These are phyloP conservation scores for Galleria mellonella DNA, from an alignment of 1,140 invertebrate genomes.

Conservation along the genomic window DNA sequence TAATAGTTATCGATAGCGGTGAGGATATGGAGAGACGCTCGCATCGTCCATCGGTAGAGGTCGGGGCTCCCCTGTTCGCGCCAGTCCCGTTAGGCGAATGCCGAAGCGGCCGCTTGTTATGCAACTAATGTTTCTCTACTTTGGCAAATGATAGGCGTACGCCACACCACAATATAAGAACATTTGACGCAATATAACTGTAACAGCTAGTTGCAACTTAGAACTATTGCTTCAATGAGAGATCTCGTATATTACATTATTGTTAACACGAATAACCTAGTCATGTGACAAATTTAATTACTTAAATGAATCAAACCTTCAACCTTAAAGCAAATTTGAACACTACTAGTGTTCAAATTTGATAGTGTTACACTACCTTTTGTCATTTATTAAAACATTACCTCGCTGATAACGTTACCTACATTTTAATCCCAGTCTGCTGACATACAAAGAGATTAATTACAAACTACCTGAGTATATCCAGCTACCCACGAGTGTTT, in stretches of 20 bases:
- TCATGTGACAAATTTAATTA: too few species aligned
- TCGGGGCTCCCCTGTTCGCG: conserved; percentile 16
- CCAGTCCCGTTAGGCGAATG: conserved; percentile 57
- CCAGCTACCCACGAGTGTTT: neutral
- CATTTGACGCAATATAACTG: too few species aligned
- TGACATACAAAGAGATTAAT: conserved; percentile 24
- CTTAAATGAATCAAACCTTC: too few species aligned
- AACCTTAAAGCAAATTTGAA: too few species aligned
- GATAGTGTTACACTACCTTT: too few species aligned
- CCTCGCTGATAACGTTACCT: neutral
- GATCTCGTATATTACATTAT: too few species aligned
- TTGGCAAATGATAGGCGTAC: conserved; percentile 3
- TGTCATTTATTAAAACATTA: neutral
- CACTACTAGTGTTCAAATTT: too few species aligned
- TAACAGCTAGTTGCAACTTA: too few species aligned
- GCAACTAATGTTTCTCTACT: conserved; percentile 44
- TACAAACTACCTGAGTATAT: conserved; percentile 9
- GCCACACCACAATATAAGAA: conserved; percentile 4
- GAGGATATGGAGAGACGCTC: neutral
- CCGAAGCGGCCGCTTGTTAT: conserved; percentile 46
- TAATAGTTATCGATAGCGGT: conserved; percentile 17
- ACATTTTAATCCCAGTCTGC: neutral
- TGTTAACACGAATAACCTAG: too few species aligned
- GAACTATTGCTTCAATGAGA: too few species aligned
- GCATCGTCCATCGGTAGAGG: too few species aligned